Conservation (phyloP, 2,113 vertebrate species). For the Limanda limanda region DNA sequence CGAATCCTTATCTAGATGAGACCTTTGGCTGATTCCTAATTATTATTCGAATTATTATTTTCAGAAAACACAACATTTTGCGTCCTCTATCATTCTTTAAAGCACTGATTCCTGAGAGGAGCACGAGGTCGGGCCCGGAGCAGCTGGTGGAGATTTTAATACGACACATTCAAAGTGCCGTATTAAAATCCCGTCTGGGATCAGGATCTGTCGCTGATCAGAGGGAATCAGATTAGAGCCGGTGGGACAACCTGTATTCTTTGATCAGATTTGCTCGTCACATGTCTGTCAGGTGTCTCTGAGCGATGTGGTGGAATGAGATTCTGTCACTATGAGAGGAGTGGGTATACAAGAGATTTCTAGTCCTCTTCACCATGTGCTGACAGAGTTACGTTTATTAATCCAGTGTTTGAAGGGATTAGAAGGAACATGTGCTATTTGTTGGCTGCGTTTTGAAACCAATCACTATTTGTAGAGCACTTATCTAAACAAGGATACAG, state of each 20-base stretch:
- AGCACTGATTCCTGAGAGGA: too few species aligned
- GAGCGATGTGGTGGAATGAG: not conserved
- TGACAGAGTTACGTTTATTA: too few species aligned
- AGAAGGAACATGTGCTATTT: too few species aligned
- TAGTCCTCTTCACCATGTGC: too few species aligned
- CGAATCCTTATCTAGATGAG: not conserved
- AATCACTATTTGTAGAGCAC: too few species aligned
- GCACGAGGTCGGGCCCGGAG: not conserved
- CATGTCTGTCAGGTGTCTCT: not conserved
- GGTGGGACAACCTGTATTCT: not conserved
- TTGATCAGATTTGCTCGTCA: constrained; percentile 7
- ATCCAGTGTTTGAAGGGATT: too few species aligned
- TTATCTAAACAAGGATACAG: too few species aligned
- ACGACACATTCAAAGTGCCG: not conserved
- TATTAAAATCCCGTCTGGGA: too few species aligned
- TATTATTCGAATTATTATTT: too few species aligned
- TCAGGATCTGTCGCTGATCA: not conserved
- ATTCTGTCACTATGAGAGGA: not conserved
- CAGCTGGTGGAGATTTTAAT: constrained; percentile 20
- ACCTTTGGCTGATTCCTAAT: not conserved
- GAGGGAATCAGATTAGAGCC: not conserved
- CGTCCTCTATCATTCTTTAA: too few species aligned
- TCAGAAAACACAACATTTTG: not conserved
- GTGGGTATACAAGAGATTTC: too few species aligned
- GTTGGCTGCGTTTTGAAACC: too few species aligned